Base-by-base conservation (phyloP, 2,797 vertebrate species). In the Heliangelus exortis region DNA sequence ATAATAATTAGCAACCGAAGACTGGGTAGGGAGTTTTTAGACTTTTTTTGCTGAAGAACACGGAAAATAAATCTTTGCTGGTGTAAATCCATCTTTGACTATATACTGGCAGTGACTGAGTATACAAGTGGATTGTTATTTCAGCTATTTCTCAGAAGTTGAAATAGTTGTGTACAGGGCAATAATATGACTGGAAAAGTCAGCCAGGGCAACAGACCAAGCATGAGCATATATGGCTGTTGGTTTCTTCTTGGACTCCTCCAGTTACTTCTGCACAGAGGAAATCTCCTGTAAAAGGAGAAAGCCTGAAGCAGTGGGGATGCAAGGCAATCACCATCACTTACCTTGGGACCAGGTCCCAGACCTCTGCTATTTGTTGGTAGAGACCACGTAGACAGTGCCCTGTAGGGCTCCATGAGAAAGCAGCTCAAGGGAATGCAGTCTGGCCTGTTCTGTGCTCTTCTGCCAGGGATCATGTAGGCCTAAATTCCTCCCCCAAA, bases 391-490 rank as follows among this genome's bases (percentile, higher is more conserved):
- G 1, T 62, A 81, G 47, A 28, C 55, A 86, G 51, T 34, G 51
- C 21, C 34, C 29, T 0, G 1, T 89, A 51, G 34, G 58, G 34
- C 76, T 88, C 25, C 54, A 81, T 50, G 80, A 88, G 89, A 93
- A 87, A 84, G 39, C 58, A 71, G 39, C 55, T 92, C 10, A 16
- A 75, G 58, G 66, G 91, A 95, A 96, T 96, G 93, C 62, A 51
- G 94, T 88, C 91, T 75, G 62, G 43, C 89, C 90, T 88, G 94
- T 92, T 96, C 76, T n/a, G 19, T 91, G 76, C 82, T 75, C 41
- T 80, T 91, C 54, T 86, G 54, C 66, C 76, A 78, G 25, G 55
- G 43, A 91, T 65, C 25, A 8, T 72, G 84, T 58, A 78, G 73
- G 29, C 58, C 85, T 69, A 31, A 94, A 94, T 93, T 96, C 89